Conservation (phyloP, 2,113 vertebrate genomes). For the Cinclus mexicanus region DNA sequence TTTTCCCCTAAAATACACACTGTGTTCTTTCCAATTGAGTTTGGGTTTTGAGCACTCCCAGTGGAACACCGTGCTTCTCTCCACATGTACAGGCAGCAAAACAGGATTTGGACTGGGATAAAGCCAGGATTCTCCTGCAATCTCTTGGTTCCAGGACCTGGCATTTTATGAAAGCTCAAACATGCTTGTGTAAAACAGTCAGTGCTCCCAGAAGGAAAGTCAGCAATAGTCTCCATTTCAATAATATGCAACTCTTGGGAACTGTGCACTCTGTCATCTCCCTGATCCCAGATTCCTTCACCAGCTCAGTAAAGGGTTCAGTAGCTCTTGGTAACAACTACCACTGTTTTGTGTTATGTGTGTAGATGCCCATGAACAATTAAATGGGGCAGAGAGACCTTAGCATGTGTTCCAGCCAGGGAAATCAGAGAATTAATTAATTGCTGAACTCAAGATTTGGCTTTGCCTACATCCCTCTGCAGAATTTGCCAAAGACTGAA, state of each 20-base stretch:
- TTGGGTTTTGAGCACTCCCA: not conserved
- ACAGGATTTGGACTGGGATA: conserved; percentile 23
- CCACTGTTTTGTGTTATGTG: not conserved
- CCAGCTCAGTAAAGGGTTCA: not conserved
- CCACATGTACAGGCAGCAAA: not conserved
- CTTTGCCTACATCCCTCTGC: not conserved
- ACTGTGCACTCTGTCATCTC: not conserved
- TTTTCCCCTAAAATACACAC: not conserved
- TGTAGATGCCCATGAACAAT: not conserved
- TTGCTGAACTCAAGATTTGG: not conserved
- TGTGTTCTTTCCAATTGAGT: not conserved
- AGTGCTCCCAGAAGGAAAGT: not conserved
- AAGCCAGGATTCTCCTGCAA: conserved; percentile 16
- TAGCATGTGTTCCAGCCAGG: not conserved
- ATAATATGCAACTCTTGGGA: not conserved
- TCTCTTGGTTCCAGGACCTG: conserved; percentile 1
- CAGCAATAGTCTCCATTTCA: not conserved
- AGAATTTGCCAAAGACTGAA: conserved; percentile 20
- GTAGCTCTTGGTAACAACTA: not conserved
- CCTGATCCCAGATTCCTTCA: not conserved
- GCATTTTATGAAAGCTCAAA: conserved; percentile 30
- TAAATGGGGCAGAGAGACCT: conserved; percentile 42
- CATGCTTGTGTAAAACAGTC: not conserved
- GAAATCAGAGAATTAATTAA: not conserved
- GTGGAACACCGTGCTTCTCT: not conserved